A percentile compares a stretch with the other conserved stretches of the same genome.
Evolutionary conservation across 2,113 vertebrate species (phyloP).

Genomic region (Stictonetta naevosa): DNA sequence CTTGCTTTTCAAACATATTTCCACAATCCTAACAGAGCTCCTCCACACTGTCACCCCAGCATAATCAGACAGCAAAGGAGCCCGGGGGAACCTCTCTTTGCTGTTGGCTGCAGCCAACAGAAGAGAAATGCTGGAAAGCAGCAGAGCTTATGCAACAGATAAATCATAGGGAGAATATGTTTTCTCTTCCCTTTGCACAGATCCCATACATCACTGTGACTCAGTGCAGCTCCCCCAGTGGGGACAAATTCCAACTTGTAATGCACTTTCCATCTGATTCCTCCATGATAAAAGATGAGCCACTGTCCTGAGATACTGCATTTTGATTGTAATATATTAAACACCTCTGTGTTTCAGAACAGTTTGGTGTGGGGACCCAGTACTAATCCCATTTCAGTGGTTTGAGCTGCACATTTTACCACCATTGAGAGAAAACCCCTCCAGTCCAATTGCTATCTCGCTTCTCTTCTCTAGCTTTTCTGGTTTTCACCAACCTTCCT

Average conservation of each 20-base stretch:
- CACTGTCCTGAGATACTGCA: background rate
- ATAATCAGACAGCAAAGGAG: background rate
- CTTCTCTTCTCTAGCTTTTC: background rate
- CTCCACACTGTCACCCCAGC: background rate
- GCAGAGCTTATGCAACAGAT: constrained; percentile 37
- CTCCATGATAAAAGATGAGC: constrained; percentile 31
- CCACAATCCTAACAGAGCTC: background rate
- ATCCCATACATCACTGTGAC: constrained; percentile 64
- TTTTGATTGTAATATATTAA: constrained; percentile 33
- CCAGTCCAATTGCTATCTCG: background rate
- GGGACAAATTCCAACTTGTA: constrained; percentile 59
- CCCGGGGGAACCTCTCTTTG: background rate
- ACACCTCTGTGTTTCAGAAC: background rate
- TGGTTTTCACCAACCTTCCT: background rate
- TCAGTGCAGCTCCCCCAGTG: constrained; percentile 36
- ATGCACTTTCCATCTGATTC: constrained; percentile 41
- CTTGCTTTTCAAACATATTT: background rate
- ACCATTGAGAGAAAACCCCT: background rate
- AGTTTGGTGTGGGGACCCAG: constrained; percentile 22
- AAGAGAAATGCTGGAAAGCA: background rate
- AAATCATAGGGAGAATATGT: constrained; percentile 53
- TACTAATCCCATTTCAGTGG: constrained; percentile 15
- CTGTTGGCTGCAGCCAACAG: background rate
- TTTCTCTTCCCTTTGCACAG: constrained; percentile 1
- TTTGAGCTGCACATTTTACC: background rate